Percentiles rank a stretch among this genome's conserved stretches.
Conservation (phyloP, 2,797 vertebrate genomes). For the Artibeus lituratus region DNA sequence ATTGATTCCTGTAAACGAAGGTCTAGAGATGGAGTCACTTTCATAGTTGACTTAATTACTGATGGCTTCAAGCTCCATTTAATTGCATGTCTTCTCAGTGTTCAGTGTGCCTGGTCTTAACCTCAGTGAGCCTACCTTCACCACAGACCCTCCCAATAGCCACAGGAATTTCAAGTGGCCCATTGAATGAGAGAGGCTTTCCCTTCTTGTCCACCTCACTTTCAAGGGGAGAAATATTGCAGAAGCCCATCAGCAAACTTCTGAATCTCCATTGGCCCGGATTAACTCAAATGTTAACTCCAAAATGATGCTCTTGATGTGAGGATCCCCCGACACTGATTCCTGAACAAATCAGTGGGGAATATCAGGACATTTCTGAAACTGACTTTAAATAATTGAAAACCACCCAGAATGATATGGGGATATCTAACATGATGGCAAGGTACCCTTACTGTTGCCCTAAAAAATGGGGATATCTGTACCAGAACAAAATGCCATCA, state of each 20-base stretch:
- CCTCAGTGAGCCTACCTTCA: neutral
- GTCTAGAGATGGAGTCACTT: neutral
- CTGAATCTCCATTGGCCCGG: neutral
- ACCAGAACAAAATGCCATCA: neutral
- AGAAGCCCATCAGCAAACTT: neutral
- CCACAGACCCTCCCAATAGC: neutral
- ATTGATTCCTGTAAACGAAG: neutral
- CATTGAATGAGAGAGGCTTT: neutral
- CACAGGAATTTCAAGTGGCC: neutral
- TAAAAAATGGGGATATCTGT: neutral
- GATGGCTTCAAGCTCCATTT: neutral
- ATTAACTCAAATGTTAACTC: neutral
- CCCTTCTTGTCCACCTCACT: neutral
- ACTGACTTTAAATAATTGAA: neutral
- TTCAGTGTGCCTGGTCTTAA: neutral
- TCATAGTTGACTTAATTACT: conserved; percentile 12
- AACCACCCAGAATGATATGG: neutral
- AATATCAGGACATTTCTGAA: neutral
- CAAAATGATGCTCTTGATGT: neutral
- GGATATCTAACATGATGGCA: neutral
- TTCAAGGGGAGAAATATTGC: neutral
- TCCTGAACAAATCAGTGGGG: neutral
- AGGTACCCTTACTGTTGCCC: neutral
- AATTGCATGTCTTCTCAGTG: neutral
- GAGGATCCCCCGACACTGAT: neutral